phyloP scores from a whole-genome alignment of 2,113 vertebrate species.

The Pygoscelis antarcticus region DNA sequence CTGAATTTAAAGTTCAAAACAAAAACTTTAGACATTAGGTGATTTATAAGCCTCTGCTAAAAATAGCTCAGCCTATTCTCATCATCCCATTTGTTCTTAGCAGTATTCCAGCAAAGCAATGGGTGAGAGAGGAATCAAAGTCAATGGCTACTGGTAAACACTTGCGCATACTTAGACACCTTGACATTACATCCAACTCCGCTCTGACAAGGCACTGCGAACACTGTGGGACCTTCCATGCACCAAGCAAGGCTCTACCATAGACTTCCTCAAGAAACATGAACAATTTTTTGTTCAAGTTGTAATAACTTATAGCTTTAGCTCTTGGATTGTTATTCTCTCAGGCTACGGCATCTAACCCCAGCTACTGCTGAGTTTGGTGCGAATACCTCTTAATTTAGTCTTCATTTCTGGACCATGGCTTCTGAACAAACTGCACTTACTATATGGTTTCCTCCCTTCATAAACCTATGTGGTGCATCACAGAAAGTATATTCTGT shows the following conservation, averaged over 20 bases:
- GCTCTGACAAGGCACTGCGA: background rate
- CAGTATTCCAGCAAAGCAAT: background rate
- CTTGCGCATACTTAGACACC: background rate
- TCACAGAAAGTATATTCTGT: fast-evolving
- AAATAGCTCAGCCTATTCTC: background rate
- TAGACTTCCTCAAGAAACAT: background rate
- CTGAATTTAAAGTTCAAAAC: conserved; percentile 38
- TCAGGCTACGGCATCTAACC: background rate
- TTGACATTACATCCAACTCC: background rate
- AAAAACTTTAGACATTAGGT: background rate
- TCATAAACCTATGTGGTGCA: fast-evolving
- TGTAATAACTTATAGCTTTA: background rate
- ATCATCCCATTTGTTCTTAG: background rate
- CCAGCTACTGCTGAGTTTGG: background rate
- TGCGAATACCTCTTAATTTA: background rate
- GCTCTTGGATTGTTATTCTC: background rate
- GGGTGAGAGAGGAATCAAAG: background rate
- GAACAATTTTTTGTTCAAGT: background rate
- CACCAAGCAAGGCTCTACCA: background rate
- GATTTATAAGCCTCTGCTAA: conserved; percentile 18
- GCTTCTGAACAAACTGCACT: background rate
- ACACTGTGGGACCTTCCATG: fast-evolving
- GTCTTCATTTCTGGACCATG: background rate
- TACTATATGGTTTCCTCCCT: background rate
- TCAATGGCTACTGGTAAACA: background rate